These are phyloP conservation scores for Cantharis nigra DNA, from an alignment of 2,888 invertebrate genomes.

Conservation along the genomic window DNA sequence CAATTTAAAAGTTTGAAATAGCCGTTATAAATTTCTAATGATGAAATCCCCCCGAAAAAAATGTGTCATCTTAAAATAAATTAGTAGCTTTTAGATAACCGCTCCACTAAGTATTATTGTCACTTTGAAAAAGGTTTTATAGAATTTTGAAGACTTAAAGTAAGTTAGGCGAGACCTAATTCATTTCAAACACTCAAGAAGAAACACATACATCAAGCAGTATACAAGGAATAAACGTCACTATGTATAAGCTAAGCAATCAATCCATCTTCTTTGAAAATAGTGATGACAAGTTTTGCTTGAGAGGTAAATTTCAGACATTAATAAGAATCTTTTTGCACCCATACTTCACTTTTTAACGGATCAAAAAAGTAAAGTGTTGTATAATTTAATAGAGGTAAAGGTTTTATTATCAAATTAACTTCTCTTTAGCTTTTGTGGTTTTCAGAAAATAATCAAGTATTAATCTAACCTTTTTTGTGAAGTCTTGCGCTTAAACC, in stretches of 20 bases:
- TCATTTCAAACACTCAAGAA: constrained; percentile 24
- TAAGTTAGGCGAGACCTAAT: constrained; percentile 19
- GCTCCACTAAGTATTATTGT: background rate
- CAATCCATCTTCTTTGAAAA: constrained; percentile 33
- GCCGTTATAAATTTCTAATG: background rate
- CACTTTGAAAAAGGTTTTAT: constrained; percentile 3
- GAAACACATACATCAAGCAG: constrained; percentile 35
- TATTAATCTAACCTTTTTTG: constrained; percentile 19
- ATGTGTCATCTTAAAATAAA: background rate
- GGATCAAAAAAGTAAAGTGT: background rate
- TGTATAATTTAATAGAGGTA: background rate
- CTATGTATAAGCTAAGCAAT: constrained; percentile 35
- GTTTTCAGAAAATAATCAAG: background rate
- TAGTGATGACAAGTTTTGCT: constrained; percentile 25
- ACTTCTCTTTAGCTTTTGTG: background rate
- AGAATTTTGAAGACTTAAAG: constrained; percentile 8
- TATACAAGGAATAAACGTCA: constrained; percentile 34
- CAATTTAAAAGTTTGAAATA: background rate
- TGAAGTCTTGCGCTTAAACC: constrained; percentile 15
- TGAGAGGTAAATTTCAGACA: constrained; percentile 22
- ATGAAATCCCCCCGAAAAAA: background rate
- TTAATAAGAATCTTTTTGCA: constrained; percentile 19
- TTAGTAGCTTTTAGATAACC: background rate
- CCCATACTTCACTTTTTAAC: constrained; percentile 16
- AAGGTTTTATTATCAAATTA: background rate